phyloP scores from a whole-genome alignment of 2,888 invertebrate genomes.

The Ormyrus nitidulus region DNA sequence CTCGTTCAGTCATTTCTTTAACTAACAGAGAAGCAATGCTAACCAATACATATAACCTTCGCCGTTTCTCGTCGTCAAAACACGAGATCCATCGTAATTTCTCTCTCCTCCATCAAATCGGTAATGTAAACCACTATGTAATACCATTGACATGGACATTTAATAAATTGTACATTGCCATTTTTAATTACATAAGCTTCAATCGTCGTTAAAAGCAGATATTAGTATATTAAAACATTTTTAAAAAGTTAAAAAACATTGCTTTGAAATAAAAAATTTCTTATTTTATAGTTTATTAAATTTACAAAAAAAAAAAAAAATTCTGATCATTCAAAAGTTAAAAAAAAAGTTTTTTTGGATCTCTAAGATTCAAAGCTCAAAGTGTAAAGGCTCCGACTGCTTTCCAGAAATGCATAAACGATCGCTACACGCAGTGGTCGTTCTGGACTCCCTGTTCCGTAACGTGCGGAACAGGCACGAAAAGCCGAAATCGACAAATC shows the following conservation, averaged over 20 bases:
- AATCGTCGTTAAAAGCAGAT: too few relatives aligned
- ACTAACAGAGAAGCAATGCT: conserved; percentile 21
- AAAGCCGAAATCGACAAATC: conserved; percentile 80
- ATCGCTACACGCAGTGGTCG: conserved; percentile 83
- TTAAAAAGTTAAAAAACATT: too few relatives aligned
- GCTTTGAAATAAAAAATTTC: too few relatives aligned
- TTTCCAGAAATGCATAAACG: conserved; percentile 73
- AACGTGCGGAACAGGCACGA: conserved; percentile 89
- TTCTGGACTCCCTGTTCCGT: conserved; percentile 94
- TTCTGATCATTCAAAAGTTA: too few relatives aligned
- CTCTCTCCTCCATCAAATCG: conserved; percentile 42
- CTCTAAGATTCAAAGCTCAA: too few relatives aligned
- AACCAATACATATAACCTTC: not conserved
- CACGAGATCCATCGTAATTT: conserved; percentile 8
- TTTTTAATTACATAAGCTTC: too few relatives aligned
- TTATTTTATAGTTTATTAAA: too few relatives aligned
- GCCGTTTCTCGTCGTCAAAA: conserved; percentile 8
- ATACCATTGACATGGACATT: too few relatives aligned
- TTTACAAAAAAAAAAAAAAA: too few relatives aligned
- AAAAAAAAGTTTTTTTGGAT: too few relatives aligned
- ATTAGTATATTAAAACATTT: too few relatives aligned
- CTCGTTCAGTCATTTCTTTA: not conserved
- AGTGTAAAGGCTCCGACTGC: not conserved
- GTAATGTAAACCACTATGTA: conserved; percentile 13
- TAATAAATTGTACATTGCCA: too few relatives aligned